phyloP scores from a whole-genome alignment of 2,888 invertebrate genomes.

The Polyommatus icarus region DNA sequence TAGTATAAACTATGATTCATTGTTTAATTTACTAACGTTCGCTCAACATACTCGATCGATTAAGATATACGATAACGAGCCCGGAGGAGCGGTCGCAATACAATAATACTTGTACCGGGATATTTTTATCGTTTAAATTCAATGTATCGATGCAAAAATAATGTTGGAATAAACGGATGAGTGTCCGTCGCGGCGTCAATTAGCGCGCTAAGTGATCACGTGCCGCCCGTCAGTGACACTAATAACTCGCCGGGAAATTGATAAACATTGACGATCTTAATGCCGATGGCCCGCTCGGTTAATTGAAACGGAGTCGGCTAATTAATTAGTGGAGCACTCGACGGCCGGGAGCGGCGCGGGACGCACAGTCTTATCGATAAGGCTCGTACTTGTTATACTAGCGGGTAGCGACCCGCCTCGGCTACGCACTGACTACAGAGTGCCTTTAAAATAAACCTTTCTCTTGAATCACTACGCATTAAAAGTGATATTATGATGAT shows the following conservation, averaged over 20 bases:
- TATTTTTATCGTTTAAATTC: slow-evolving; percentile 4
- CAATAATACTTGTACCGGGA: background rate
- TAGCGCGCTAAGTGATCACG: slow-evolving; percentile 32
- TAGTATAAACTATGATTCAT: background rate
- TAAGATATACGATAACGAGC: background rate
- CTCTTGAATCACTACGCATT: no score
- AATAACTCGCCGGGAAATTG: slow-evolving; percentile 62
- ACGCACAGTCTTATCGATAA: background rate
- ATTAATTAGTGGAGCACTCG: slow-evolving; percentile 78
- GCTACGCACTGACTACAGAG: no score
- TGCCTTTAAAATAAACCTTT: no score
- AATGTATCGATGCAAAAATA: slow-evolving; percentile 18
- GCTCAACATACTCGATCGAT: background rate
- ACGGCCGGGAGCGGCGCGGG: slow-evolving; percentile 42
- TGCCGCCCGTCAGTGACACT: slow-evolving; percentile 39
- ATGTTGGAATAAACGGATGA: slow-evolving; percentile 24
- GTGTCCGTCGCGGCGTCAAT: slow-evolving; percentile 26
- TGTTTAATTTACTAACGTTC: no score
- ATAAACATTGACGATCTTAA: slow-evolving; percentile 70
- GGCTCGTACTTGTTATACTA: background rate
- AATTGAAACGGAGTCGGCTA: slow-evolving; percentile 78
- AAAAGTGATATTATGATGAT: no score
- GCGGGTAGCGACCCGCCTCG: background rate
- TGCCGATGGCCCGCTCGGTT: slow-evolving; percentile 74
- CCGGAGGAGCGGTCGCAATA: background rate